A percentile compares a stretch with the other conserved stretches of the same genome.
phyloP scores from a whole-genome alignment of 2,113 vertebrate genomes.

The Siniperca chuatsi region DNA sequence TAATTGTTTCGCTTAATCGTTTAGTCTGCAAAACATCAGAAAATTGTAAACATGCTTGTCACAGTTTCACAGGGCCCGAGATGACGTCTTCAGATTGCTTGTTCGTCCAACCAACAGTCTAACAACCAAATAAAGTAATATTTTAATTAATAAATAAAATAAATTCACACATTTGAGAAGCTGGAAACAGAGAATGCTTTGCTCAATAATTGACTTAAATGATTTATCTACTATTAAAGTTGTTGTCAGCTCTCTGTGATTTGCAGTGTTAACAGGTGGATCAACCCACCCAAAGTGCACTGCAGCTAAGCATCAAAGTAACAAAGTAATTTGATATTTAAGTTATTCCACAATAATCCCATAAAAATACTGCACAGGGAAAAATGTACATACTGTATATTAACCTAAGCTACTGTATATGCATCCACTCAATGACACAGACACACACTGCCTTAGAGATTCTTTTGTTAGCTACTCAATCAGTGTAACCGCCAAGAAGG shows the following conservation, averaged over 20 bases:
- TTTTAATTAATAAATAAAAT: not conserved
- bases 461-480: constrained; percentile 40
- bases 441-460: constrained; percentile 6
- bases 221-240: not conserved
- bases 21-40: not conserved
- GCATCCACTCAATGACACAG: not conserved
- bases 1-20: not conserved
- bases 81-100: not conserved
- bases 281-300: no score
- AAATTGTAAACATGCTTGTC: not conserved
- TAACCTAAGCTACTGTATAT: not conserved
- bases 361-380: not conserved
- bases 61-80: rapidly evolving
- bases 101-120: not conserved
- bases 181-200: not conserved
- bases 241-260: not conserved
- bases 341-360: not conserved
- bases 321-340: not conserved
- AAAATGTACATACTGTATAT: not conserved
- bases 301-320: not conserved
- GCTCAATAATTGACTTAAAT: not conserved
- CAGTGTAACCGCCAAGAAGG: constrained; percentile 15
- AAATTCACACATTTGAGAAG: not conserved
- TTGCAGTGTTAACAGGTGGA: not conserved
- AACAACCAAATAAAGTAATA: not conserved